Base-by-base conservation (phyloP, 2,888 invertebrate species). In the Hololepta plana region DNA sequence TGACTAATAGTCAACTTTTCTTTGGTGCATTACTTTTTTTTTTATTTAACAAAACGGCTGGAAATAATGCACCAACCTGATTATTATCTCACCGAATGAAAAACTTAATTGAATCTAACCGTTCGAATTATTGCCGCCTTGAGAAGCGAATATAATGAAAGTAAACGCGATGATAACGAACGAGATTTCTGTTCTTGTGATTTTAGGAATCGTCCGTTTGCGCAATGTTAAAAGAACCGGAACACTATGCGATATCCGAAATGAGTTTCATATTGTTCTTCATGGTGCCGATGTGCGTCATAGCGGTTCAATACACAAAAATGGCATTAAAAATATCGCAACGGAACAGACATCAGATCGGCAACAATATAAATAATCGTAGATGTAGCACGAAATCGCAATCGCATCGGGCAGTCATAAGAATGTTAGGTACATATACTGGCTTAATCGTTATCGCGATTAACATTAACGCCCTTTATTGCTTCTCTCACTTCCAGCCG, bases 231-330 rank as follows among this genome's bases (percentile, higher is more conserved):
- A 59, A 63, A 2, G 62, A 61, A 32, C 62, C 67, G 2, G 49
- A 61, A 6, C 47, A 67, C 4, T 67, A 72, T 29, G 81, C 81
- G 1, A 57, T 87, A 3, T 71, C 82, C 44, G 84, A 87, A 47
- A 49, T 81, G 16, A 84, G 85, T 46, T 74, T 74, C 36, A 62
- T 81, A 32, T 56, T 84, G 36, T 87, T 88, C 55, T 90, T 90
- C 59, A 62, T 85, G 27, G 49, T 70, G 11, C 74, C 74, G 4
- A 62, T 73, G 60, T 37, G 74, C 3, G 53, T 84, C 12, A 75
- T 90, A 42, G 64, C 76, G 33, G 62, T 79, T 12, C 62, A 88
- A 17, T 90, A 90, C 52, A 66, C 67, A 8, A 63, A 72, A 36
- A 85, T 85, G 73, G 82, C 77, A 0, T 49, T 69, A 17, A 64